Conservation (phyloP, 2,113 vertebrate genomes). For the Platysteira castanea region DNA sequence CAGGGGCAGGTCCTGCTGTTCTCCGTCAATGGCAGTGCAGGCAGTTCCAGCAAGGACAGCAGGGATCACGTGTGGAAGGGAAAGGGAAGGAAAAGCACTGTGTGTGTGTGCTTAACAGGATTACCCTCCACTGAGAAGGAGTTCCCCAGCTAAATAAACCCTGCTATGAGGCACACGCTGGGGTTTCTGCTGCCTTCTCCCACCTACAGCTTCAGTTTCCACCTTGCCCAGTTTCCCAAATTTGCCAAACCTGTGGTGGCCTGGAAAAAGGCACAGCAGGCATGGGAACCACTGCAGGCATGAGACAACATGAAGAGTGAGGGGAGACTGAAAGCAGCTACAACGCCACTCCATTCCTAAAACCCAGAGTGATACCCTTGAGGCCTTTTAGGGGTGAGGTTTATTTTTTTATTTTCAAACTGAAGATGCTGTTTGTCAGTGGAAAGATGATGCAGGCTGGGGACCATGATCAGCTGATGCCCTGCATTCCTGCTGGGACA, state of each 20-base stretch:
- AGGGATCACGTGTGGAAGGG: not conserved
- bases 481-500: not conserved
- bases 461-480: not conserved
- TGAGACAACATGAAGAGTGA: not conserved
- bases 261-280: not conserved
- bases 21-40: rapidly evolving
- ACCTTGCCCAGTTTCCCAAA: not conserved
- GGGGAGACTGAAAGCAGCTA: not conserved
- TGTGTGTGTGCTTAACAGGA: not conserved
- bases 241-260: not conserved
- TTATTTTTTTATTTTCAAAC: not conserved
- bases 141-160: not conserved
- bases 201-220: not conserved
- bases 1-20: not conserved
- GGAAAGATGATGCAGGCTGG: not conserved
- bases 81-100: not conserved
- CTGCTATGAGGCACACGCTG: rapidly evolving
- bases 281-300: not conserved
- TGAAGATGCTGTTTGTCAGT: not conserved
- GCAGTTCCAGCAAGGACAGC: not conserved
- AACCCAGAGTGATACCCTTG: not conserved
- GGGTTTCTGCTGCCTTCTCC: not conserved
- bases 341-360: not conserved
- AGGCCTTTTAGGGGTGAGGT: not conserved
- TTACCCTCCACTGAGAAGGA: not conserved